phyloP scores from a whole-genome alignment of 1,140 invertebrate species.

The Drosophila elegans region DNA sequence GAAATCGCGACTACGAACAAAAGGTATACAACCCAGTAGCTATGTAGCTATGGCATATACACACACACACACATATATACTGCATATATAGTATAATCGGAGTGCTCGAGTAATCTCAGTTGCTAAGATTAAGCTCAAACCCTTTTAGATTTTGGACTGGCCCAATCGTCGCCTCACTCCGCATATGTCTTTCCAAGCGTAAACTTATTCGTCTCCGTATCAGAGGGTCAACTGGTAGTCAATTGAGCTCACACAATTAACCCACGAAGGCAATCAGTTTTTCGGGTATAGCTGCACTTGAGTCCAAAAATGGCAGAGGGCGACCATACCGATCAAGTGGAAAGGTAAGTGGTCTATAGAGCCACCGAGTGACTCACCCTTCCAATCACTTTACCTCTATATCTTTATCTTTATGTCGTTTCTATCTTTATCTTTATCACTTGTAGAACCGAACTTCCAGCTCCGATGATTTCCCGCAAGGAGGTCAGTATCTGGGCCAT shows the following conservation, averaged over 20 bases:
- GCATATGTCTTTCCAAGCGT: slow-evolving; percentile 26
- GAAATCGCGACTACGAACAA: slow-evolving; percentile 19
- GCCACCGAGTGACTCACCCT: slow-evolving; percentile 41
- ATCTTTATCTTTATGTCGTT: background rate
- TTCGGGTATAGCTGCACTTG: slow-evolving; percentile 11
- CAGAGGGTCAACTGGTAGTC: slow-evolving; percentile 35
- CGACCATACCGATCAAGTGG: slow-evolving; percentile 12
- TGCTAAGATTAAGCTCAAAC: slow-evolving; percentile 16
- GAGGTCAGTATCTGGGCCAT: slow-evolving; percentile 98
- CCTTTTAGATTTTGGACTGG: slow-evolving; percentile 9
- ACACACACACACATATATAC: background rate
- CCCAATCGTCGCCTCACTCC: background rate
- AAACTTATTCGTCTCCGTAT: slow-evolving; percentile 17
- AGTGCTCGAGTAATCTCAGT: slow-evolving; percentile 17
- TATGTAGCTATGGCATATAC: background rate
- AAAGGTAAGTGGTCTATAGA: slow-evolving; percentile 23
- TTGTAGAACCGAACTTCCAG: slow-evolving; percentile 91
- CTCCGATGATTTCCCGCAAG: slow-evolving; percentile 93
- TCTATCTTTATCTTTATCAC: background rate
- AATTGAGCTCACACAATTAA: slow-evolving; percentile 11
- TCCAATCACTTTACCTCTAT: background rate
- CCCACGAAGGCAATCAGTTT: slow-evolving; percentile 19
- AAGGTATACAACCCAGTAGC: slow-evolving; percentile 33
- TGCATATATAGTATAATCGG: slow-evolving; percentile 18
- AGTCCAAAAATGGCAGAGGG: slow-evolving; percentile 28